Evolutionary conservation across 1,140 invertebrate species (phyloP), one percentile per base, ranked within the genome.

Genomic region (Aphelenchoides fujianensis): DNA sequence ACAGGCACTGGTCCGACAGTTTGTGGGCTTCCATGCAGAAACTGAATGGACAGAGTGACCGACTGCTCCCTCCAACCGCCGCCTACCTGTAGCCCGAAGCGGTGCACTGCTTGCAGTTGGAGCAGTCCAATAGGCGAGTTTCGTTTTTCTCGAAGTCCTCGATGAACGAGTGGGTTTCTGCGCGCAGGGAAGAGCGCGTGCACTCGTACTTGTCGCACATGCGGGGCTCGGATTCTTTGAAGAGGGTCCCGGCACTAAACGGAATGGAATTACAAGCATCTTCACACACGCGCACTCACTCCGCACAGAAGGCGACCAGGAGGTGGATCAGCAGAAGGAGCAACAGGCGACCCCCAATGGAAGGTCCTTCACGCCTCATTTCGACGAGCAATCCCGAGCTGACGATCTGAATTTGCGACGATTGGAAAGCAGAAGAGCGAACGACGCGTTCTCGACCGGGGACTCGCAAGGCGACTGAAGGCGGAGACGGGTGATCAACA

Each of bases 71-170:
- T n/a, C n/a, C n/a, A n/a, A n/a, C n/a, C 16, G 19, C 30, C 72
- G 7, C 30, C 31, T 71, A 70, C 69, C 69, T 71, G 68, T 71
- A 71, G 1, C 70, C 70, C 16, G 48, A 72, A 5, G 27, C 66
- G 19, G 70, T 71, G 68, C 70, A 71, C 19, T 71, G 69, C 0
- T 28, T 48, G n/a, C 70, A 71, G 0, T 62, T 32, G 0, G 28
- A 30, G 70, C 70, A 71, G 23, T 66, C 32, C 12, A 59, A 16
- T 66, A 41, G 63, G n/a, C 31, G 16, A 16, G 12, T 30, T 30
- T 37, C 63, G 7, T 37, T 3, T 35, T 66, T 66, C 63, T 2
- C 1, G 12, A 66, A 2, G 1, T 36, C 63, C 1, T 34, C 36
- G 41, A 34, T 35, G 2, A 66, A 59, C 28, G 5, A 30, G 5